Evolutionary conservation across 2,888 invertebrate genomes (phyloP), one percentile per base, ranked within the genome.

Genomic region (Steinernema carpocapsae): DNA sequence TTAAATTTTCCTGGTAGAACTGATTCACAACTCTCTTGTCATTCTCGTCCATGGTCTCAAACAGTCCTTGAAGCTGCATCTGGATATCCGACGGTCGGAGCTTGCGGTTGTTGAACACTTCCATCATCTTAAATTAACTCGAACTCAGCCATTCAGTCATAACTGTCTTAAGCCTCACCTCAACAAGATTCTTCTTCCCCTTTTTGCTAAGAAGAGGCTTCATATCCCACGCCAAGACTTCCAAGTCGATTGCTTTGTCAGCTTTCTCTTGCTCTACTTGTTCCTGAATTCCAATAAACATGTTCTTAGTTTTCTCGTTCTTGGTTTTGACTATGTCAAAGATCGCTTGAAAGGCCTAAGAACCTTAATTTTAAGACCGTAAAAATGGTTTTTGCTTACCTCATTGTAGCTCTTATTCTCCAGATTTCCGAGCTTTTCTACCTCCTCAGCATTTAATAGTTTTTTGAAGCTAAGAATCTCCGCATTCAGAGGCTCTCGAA

Each of bases 51-150:
- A 64, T 29, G 17, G 32, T 32, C 29, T 64, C 64, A 29, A 64
- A 64, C 10, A 64, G 29, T 17, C 64, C 64, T 26, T 64, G 32
- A 29, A 64, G 64, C 29, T 64, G 64, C 6, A 32, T 29, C 12
- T 29, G 64, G 29, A 64, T 64, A 32, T 64, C 64, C 22, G 64
- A 64, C 26, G 64, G 64, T 14, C 64, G 64, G 17, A 64, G 64
- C 10, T 64, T n/a, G 26, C 64, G 64, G 19, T 64, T 17, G 32
- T 17, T 6, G 64, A 64, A 64, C 32, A 64, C 64, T 32, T 29
- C 32, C 29, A 64, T 32, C 64, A 64, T 64, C 64, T 64, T 17
- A 64, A 64, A 6, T 4, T 6, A 22, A 3, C 37, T 37, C 10
- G 14, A 14, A 24, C 43, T 43, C 43, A 17, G 24, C 22, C n/a